A percentile compares a stretch with the other conserved stretches of the same genome.
These are phyloP conservation scores for Synergus umbraculus DNA, from an alignment of 2,888 invertebrate genomes.

Conservation along the genomic window DNA sequence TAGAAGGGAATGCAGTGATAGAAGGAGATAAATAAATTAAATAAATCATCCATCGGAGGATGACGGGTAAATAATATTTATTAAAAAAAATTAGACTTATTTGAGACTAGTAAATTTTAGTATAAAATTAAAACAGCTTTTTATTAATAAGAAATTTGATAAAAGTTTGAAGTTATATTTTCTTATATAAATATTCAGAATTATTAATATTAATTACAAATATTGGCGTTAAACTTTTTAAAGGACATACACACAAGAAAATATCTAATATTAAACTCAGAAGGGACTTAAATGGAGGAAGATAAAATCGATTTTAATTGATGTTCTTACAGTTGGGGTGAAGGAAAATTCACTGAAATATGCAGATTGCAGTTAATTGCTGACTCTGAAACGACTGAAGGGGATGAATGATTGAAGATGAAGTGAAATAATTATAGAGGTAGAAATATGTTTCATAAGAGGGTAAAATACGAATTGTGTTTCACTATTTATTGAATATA, in stretches of 20 bases:
- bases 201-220: background rate
- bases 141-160: background rate
- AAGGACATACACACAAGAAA: background rate
- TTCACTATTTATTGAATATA: background rate
- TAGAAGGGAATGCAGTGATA: background rate
- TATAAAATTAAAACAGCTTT: background rate
- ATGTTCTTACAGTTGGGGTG: conserved; percentile 5
- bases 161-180: background rate
- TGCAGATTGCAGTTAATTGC: conserved; percentile 38
- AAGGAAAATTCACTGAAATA: conserved; percentile 42
- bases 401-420: conserved; percentile 37
- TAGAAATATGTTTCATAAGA: conserved; percentile 28
- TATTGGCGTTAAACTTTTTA: background rate
- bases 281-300: background rate
- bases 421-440: conserved; percentile 38
- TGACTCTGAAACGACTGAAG: conserved; percentile 18
- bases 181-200: background rate
- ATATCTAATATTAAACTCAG: background rate
- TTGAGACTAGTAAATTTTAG: background rate
- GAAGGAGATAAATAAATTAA: conserved; percentile 2
- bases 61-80: background rate
- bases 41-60: background rate
- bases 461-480: conserved; percentile 16
- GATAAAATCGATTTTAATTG: conserved; percentile 34
- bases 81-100: background rate